These are phyloP conservation scores for Flexamia atlantica DNA, from an alignment of 2,888 invertebrate genomes.

Conservation along the genomic window DNA sequence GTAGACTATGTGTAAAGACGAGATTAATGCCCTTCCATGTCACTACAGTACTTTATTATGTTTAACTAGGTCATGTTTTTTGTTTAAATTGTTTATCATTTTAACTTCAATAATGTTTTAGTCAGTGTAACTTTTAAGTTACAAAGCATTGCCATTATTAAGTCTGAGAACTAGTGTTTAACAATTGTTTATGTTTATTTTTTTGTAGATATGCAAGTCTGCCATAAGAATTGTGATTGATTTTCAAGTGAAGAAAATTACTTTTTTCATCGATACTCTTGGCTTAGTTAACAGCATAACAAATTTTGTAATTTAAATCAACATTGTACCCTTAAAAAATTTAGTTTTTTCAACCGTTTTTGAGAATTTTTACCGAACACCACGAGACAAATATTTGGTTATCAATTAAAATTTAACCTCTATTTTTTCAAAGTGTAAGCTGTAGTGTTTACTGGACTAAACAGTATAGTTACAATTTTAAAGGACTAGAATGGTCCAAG, in stretches of 20 bases:
- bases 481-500: too few relatives aligned
- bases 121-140: not conserved
- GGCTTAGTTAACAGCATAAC: too few relatives aligned
- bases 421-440: not conserved
- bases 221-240: not conserved
- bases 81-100: not conserved
- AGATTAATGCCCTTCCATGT: not conserved
- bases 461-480: too few relatives aligned
- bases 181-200: not conserved
- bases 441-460: not conserved
- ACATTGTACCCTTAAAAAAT: too few relatives aligned
- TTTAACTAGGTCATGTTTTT: constrained; percentile 6
- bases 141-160: constrained; percentile 7
- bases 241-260: too few relatives aligned
- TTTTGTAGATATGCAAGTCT: not conserved
- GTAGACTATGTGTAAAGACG: constrained; percentile 12
- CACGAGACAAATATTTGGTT: too few relatives aligned
- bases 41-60: not conserved
- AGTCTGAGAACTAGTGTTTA: constrained; percentile 21
- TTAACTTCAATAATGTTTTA: constrained; percentile 1
- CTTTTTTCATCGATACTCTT: too few relatives aligned
- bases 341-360: too few relatives aligned
- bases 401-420: too few relatives aligned
- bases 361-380: too few relatives aligned
- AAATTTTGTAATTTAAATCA: too few relatives aligned